Conservation (phyloP, 1,140 invertebrate species). For the Aricia agestis region DNA sequence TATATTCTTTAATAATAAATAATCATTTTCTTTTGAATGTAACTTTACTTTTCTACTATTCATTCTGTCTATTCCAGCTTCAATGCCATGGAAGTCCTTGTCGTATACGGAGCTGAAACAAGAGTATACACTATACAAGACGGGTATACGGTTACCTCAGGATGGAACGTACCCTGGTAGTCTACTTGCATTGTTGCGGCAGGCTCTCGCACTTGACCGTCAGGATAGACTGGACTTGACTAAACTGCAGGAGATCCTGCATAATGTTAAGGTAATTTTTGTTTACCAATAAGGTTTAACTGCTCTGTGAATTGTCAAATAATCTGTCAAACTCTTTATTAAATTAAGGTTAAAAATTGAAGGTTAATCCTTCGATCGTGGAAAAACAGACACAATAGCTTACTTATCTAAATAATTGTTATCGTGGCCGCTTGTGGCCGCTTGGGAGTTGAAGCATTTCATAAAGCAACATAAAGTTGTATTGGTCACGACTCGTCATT, state of each 20-base stretch:
- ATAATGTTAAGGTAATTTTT: slow-evolving; percentile 41
- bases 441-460: no score
- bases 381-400: no score
- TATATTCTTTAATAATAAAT: no score
- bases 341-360: no score
- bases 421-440: no score
- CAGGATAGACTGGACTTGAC: slow-evolving; percentile 36
- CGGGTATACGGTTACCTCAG: slow-evolving; percentile 42
- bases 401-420: no score
- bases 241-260: slow-evolving; percentile 37
- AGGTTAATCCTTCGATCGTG: no score
- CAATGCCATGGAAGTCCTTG: slow-evolving; percentile 56
- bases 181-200: slow-evolving; percentile 43
- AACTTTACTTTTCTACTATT: not conserved
- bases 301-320: no score
- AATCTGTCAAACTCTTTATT: no score
- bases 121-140: slow-evolving; percentile 50
- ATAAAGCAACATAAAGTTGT: no score
- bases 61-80: not conserved
- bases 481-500: no score
- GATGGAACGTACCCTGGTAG: slow-evolving; percentile 59
- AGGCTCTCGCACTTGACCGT: slow-evolving; percentile 37
- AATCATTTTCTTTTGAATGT: not conserved
- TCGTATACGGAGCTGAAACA: slow-evolving; percentile 55
- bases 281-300: no score